Conservation (phyloP, 1,140 invertebrate genomes). For the Papilio aristodemus region DNA sequence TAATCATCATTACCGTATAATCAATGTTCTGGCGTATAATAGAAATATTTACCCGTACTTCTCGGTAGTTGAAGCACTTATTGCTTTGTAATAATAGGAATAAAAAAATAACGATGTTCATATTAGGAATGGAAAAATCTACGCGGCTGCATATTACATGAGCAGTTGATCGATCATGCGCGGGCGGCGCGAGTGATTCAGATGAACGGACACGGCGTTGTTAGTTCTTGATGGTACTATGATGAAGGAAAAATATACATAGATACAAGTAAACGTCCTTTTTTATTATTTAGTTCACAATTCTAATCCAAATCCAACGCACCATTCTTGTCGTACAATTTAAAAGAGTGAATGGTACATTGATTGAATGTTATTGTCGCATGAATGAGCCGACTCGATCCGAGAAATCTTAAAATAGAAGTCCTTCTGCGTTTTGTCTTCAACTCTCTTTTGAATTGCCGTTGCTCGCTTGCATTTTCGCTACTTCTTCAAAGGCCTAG, state of each 20-base stretch:
- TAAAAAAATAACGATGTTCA: conserved; percentile 23
- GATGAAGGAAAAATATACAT: not conserved
- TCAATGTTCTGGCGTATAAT: not conserved
- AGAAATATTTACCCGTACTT: not conserved
- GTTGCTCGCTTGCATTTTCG: too few relatives aligned
- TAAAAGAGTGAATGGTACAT: too few relatives aligned
- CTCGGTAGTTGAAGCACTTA: not conserved
- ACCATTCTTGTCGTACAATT: too few relatives aligned
- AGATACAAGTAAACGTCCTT: not conserved
- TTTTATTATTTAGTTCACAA: conserved; percentile 1
- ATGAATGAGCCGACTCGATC: too few relatives aligned
- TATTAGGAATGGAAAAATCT: conserved; percentile 33
- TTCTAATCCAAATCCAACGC: too few relatives aligned
- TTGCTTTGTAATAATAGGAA: not conserved
- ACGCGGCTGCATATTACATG: conserved; percentile 20
- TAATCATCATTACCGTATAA: not conserved
- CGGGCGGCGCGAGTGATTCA: conserved; percentile 23
- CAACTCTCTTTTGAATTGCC: too few relatives aligned
- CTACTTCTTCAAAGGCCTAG: too few relatives aligned
- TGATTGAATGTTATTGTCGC: too few relatives aligned
- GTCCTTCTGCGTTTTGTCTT: too few relatives aligned
- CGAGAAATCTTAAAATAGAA: too few relatives aligned
- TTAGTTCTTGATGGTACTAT: not conserved
- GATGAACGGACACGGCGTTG: conserved; percentile 18
- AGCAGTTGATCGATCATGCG: conserved; percentile 32